Conservation (phyloP, 2,888 invertebrate genomes). For the Synergus japonicus region DNA sequence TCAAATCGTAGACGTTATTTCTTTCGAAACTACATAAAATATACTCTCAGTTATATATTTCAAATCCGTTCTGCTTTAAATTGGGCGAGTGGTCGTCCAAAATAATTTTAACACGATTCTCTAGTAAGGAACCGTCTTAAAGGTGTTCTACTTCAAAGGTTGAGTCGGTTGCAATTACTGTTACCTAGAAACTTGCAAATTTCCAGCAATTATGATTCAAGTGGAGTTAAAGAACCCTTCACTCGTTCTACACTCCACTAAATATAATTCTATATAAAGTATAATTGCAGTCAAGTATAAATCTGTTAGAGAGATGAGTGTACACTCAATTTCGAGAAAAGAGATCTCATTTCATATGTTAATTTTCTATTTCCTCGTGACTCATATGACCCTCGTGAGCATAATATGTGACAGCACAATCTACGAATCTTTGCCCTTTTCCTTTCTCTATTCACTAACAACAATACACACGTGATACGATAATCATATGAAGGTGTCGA, state of each 20-base stretch:
- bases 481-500: constrained; percentile 32
- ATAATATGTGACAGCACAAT: constrained; percentile 25
- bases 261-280: not conserved
- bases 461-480: constrained; percentile 28
- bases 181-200: constrained; percentile 26
- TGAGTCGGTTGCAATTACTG: constrained; percentile 25
- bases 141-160: constrained; percentile 38
- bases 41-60: constrained; percentile 28
- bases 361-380: constrained; percentile 31
- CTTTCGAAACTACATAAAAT: no score
- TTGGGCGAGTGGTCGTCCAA: constrained; percentile 28
- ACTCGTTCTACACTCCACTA: not conserved
- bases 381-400: constrained; percentile 35
- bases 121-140: constrained; percentile 22
- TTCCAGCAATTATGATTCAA: not conserved
- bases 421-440: constrained; percentile 25
- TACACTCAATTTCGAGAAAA: constrained; percentile 28
- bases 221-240: not conserved
- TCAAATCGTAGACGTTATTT: no score
- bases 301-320: constrained; percentile 9
- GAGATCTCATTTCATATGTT: constrained; percentile 37
- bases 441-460: constrained; percentile 32
- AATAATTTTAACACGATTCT: constrained; percentile 39
- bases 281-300: constrained; percentile 9
- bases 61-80: constrained; percentile 23